Evolutionary conservation across 2,797 vertebrate genomes (phyloP).

Genomic region (Psittacula echo): DNA sequence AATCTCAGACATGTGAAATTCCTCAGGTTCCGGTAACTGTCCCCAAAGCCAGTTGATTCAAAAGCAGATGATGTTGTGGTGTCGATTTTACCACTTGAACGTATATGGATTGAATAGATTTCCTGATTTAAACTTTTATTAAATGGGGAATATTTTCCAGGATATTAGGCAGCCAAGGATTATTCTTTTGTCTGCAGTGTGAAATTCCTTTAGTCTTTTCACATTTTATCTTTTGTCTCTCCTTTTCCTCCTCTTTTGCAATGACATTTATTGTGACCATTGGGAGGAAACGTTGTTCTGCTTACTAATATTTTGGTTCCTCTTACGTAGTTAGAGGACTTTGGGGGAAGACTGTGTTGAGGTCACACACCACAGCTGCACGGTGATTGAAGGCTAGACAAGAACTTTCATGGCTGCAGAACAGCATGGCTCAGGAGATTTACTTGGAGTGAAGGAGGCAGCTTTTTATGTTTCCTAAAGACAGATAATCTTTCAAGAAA

Average conservation of each 20-base stretch:
- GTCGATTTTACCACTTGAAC: not conserved
- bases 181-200: slow-evolving; percentile 17
- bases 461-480: not conserved
- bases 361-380: not conserved
- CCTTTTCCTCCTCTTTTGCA: not conserved
- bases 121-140: not conserved
- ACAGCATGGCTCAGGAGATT: not conserved
- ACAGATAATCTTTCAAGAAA: not conserved
- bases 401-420: not conserved
- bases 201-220: slow-evolving; percentile 13
- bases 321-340: not conserved
- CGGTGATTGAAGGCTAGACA: not conserved
- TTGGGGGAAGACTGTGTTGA: not conserved
- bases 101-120: not conserved
- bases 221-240: slow-evolving; percentile 5
- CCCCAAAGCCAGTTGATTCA: not conserved
- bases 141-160: slow-evolving; percentile 4
- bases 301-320: slow-evolving; percentile 44
- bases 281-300: slow-evolving; percentile 28
- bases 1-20: not conserved
- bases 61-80: not conserved
- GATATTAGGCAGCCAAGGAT: not conserved
- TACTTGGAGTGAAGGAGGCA: not conserved
- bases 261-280: not conserved
- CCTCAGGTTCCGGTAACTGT: not conserved